Conservation (phyloP, 2,113 vertebrate species). For the Macquaria ambigua region DNA sequence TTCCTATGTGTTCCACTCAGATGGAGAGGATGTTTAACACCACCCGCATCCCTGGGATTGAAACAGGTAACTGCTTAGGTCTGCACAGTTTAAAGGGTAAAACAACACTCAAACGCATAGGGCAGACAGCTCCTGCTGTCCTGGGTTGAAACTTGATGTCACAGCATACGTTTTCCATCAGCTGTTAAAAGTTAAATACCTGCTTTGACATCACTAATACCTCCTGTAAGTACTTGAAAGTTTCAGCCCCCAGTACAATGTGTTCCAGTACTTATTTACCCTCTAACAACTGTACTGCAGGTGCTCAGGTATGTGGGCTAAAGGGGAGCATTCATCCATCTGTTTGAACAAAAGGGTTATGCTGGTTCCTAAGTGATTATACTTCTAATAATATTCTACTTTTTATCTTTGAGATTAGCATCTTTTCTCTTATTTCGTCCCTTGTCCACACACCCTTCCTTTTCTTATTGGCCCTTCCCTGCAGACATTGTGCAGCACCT, state of each 20-base stretch:
- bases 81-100: neutral
- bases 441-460: neutral
- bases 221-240: neutral
- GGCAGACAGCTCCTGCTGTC: neutral
- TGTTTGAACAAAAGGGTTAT: neutral
- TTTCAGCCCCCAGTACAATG: neutral
- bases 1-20: conserved; percentile 95
- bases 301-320: neutral
- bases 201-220: neutral
- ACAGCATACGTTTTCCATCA: neutral
- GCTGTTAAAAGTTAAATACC: neutral
- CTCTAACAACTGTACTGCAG: neutral
- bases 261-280: neutral
- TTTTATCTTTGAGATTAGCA: neutral
- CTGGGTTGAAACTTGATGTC: neutral
- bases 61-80: conserved; percentile 85
- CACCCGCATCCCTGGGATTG: conserved; percentile 91
- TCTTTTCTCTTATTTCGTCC: neutral
- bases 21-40: conserved; percentile 98
- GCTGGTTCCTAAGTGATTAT: neutral
- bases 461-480: neutral
- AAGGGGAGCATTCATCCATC: neutral
- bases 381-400: neutral
- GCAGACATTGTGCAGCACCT: conserved; percentile 91
- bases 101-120: neutral